These are phyloP conservation scores for Hippasteria phrygiana DNA, from an alignment of 53 echinoderm and acorn worm genomes.

Conservation along the genomic window DNA sequence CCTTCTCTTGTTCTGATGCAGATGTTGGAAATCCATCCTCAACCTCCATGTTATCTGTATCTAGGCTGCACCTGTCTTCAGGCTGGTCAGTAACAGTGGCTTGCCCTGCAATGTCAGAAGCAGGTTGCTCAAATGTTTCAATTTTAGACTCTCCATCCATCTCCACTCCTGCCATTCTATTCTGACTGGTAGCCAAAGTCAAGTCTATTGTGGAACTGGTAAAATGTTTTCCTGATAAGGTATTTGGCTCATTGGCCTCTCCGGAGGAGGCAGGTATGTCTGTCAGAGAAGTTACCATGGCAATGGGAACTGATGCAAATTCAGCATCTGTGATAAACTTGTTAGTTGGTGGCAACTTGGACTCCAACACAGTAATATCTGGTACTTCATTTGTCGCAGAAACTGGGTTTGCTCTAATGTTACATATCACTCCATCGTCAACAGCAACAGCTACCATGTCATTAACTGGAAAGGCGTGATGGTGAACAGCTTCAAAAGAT, in stretches of 20 bases:
- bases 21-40: neutral
- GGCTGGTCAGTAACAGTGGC: neutral
- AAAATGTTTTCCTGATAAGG: neutral
- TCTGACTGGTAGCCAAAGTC: neutral
- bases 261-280: neutral
- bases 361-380: neutral
- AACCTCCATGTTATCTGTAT: slow-evolving; percentile 5
- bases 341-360: neutral
- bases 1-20: neutral
- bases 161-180: neutral
- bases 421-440: neutral
- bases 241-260: neutral
- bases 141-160: neutral
- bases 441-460: neutral
- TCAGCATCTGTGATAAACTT: neutral
- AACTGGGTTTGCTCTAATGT: neutral
- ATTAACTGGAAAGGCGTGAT: neutral
- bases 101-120: neutral
- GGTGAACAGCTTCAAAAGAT: no score
- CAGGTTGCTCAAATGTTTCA: neutral
- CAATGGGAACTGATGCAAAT: neutral
- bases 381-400: neutral
- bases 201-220: neutral
- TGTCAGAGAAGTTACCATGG: neutral
- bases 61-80: neutral